Conservation (phyloP, 1,140 invertebrate genomes). For the Idris sp. region DNA sequence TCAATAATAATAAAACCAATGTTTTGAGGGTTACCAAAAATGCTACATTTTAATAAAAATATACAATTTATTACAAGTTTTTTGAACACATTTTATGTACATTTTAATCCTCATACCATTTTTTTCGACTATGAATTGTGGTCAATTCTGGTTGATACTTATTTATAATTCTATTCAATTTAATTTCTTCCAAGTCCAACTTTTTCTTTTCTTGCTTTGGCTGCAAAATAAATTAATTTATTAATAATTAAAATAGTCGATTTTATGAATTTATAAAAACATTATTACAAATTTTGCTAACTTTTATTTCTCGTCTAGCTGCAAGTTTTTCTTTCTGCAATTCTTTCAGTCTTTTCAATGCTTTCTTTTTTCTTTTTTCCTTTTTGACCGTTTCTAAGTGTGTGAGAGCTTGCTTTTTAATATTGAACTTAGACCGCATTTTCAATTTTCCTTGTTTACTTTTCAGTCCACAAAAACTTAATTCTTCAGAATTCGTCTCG, state of each 20-base stretch:
- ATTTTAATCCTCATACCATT: slow-evolving; percentile 32
- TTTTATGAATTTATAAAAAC: no score
- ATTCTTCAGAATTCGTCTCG: no score
- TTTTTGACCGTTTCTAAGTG: slow-evolving; percentile 18
- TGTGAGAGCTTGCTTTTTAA: slow-evolving; percentile 26
- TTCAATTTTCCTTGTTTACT: slow-evolving; percentile 30
- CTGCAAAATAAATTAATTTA: slow-evolving; percentile 9
- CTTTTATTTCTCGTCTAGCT: not conserved
- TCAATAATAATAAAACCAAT: slow-evolving; percentile 4
- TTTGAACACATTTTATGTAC: no score
- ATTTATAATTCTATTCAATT: slow-evolving; percentile 27
- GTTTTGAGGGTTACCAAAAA: no score
- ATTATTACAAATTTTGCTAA: not conserved
- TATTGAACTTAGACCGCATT: slow-evolving; percentile 20
- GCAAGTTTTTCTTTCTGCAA: not conserved
- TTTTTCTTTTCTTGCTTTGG: slow-evolving; percentile 16
- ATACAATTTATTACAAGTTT: slow-evolving; percentile 16
- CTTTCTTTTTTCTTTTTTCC: not conserved
- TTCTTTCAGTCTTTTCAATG: slow-evolving; percentile 1
- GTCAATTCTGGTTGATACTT: slow-evolving; percentile 6
- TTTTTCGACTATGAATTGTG: not conserved
- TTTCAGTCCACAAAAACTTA: slow-evolving; percentile 23
- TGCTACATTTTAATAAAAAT: no score
- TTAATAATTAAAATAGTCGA: slow-evolving; percentile 1
- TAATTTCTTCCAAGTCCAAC: slow-evolving; percentile 13